Evolutionary conservation across 2,888 invertebrate species (phyloP), one percentile per base, ranked within the genome.

Genomic region (Agrochola litura): DNA sequence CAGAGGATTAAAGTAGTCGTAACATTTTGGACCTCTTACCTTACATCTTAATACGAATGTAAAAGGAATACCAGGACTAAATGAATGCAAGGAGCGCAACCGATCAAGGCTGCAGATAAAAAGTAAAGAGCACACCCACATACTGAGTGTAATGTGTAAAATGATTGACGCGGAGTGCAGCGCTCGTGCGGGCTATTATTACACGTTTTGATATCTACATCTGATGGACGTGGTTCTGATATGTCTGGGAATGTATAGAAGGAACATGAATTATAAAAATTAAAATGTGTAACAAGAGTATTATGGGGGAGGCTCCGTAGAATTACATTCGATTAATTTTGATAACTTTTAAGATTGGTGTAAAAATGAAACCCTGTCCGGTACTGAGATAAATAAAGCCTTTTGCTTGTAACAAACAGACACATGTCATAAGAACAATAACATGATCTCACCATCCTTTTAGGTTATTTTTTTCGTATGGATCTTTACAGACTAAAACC

Each of bases 141-240:
- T 80, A 75, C 81, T 80, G 58, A 74, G 78, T 74, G 81, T 75
- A 82, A 87, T 76, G 80, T 88, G 85, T 86, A 82, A 85, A 77
- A 87, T 89, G 89, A 89, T 89, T 88, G 89, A 89, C 89, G 86
- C 70, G 82, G 76, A 86, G 76, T 73, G 83, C 85, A 79, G 81
- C 67, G 64, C 86, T 79, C 87, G 83, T 85, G 87, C 75, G 76
- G 68, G 70, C 86, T 86, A 81, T 88, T 86, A 87, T 87, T 89
- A 84, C 58, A 71, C 64, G 79, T 86, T 85, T 84, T 88, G 87
- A 86, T 87, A 88, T 89, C 88, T 88, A 71, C 86, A 88, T 88
- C 77, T 71, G 78, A 84, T 79, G 83, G 81, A 84, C 80, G 79
- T 58, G 71, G n/a, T 64, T 79, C 73, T 64, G 76, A 77, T 65